phyloP scores from a whole-genome alignment of 2,888 invertebrate genomes.

The Melieria picta region DNA sequence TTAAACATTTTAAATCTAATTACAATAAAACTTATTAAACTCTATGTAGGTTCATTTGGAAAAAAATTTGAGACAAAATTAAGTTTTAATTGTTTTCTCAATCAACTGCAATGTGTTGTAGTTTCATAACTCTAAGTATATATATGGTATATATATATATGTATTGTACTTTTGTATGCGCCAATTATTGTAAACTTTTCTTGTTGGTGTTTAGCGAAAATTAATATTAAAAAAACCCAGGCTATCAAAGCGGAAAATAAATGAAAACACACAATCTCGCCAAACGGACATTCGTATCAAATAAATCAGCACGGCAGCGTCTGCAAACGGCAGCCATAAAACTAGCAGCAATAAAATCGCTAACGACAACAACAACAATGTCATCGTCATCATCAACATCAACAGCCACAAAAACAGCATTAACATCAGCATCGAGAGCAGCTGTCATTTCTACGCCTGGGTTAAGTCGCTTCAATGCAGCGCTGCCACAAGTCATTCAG shows the following conservation, averaged over 20 bases:
- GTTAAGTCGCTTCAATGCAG: too few species aligned
- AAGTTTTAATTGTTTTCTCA: not conserved
- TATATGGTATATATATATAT: not conserved
- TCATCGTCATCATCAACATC: too few species aligned
- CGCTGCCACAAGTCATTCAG: too few species aligned
- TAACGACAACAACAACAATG: too few species aligned
- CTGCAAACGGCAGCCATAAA: too few species aligned
- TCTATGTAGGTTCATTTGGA: conserved; percentile 13
- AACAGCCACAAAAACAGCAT: not conserved
- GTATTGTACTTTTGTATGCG: not conserved
- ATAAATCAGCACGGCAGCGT: not conserved
- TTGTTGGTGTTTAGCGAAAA: not conserved
- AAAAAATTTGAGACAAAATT: not conserved
- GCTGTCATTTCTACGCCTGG: not conserved
- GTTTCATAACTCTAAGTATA: not conserved
- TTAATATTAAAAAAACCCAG: not conserved
- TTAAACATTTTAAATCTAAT: conserved; percentile 10
- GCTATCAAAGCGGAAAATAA: too few species aligned
- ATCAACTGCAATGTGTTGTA: not conserved
- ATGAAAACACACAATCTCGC: too few species aligned
- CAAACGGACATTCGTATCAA: conserved; percentile 2
- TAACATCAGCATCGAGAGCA: not conserved
- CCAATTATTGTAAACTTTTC: not conserved
- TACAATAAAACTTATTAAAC: conserved; percentile 33
- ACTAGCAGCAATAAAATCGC: too few species aligned